Evolutionary conservation across 2,888 invertebrate species (phyloP).

Genomic region (Agriotes lineatus): DNA sequence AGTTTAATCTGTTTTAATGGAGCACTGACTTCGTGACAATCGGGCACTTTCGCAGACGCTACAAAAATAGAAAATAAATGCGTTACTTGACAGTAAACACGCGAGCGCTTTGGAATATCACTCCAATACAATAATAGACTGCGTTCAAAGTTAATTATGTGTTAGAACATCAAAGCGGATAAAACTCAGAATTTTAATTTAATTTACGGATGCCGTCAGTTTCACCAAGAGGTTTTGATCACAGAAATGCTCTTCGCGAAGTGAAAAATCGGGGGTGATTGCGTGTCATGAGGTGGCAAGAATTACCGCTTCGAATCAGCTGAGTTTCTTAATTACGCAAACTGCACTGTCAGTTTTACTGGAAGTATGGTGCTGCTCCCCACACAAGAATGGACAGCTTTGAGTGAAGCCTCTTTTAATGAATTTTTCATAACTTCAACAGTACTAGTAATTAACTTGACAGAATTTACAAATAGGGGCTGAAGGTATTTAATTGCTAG

Average conservation of each 20-base stretch:
- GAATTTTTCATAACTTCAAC: too few species aligned
- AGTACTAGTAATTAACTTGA: too few species aligned
- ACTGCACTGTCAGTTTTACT: too few species aligned
- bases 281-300: too few species aligned
- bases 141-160: conserved; percentile 25
- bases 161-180: conserved; percentile 23
- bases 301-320: too few species aligned
- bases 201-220: not conserved
- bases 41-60: not conserved
- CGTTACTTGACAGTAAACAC: conserved; percentile 6
- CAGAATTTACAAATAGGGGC: too few species aligned
- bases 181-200: conserved; percentile 17
- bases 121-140: conserved; percentile 9
- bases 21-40: not conserved
- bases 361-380: too few species aligned
- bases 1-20: not conserved
- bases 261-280: too few species aligned
- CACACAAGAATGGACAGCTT: too few species aligned
- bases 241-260: not conserved
- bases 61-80: conserved; percentile 14
- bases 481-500: too few species aligned
- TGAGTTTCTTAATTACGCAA: too few species aligned
- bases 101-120: conserved; percentile 5
- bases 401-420: too few species aligned
- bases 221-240: not conserved